Evolutionary conservation across 2,888 invertebrate genomes (phyloP).

Genomic region (Melieria omissa): DNA sequence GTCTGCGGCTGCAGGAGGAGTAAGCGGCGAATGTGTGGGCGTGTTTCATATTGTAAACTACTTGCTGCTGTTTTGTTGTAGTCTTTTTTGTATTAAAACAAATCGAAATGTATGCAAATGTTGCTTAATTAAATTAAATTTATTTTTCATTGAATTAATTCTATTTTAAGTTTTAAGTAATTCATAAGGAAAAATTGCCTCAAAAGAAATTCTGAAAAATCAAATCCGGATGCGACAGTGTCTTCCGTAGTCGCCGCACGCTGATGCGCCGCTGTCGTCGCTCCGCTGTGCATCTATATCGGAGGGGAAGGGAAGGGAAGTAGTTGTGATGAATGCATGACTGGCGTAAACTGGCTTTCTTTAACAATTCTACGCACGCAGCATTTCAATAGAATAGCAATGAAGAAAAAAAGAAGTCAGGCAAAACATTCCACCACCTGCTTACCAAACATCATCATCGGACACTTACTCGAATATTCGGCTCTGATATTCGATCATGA

Average conservation of each 20-base stretch:
- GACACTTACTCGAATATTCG: slow-evolving; percentile 63
- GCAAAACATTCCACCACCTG: slow-evolving; percentile 28
- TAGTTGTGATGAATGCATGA: slow-evolving; percentile 2
- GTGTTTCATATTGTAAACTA: neutral
- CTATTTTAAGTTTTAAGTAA: neutral
- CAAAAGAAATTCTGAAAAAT: slow-evolving; percentile 59
- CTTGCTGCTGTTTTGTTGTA: too few relatives aligned
- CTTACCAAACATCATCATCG: slow-evolving; percentile 16
- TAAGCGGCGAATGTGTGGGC: slow-evolving; percentile 23
- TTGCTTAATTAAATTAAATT: too few relatives aligned
- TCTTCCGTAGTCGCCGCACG: slow-evolving; percentile 58
- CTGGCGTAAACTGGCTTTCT: too few relatives aligned
- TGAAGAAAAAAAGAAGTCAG: slow-evolving; percentile 23
- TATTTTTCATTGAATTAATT: neutral
- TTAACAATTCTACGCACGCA: too few relatives aligned
- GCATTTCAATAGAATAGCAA: too few relatives aligned
- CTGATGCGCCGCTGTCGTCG: slow-evolving; percentile 53
- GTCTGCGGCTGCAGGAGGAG: slow-evolving; percentile 68
- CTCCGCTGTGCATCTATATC: slow-evolving; percentile 56
- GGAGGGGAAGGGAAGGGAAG: slow-evolving; percentile 14
- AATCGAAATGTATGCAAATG: too few relatives aligned
- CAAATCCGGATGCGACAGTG: slow-evolving; percentile 60
- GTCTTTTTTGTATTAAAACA: too few relatives aligned
- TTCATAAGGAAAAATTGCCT: slow-evolving; percentile 6
- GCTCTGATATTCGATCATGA: slow-evolving; percentile 63